Percentiles rank a stretch among this genome's conserved stretches.
phyloP scores from a whole-genome alignment of 2,797 vertebrate genomes.

The Pelobates cultripes region DNA sequence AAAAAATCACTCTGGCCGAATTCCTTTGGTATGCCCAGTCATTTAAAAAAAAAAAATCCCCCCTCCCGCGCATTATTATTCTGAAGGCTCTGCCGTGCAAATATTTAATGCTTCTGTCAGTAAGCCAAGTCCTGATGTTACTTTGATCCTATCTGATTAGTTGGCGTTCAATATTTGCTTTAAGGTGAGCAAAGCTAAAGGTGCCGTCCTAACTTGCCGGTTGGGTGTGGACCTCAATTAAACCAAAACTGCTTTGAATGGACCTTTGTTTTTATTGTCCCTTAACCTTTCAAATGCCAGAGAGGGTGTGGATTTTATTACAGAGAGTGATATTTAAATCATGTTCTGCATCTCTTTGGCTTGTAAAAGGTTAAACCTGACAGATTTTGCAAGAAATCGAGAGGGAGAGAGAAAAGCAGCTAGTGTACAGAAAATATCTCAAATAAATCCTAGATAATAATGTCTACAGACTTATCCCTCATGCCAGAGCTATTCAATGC shows the following conservation, averaged over 20 bases:
- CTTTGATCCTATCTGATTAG: conserved; percentile 49
- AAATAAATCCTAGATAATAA: conserved; percentile 6
- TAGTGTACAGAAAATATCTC: background rate
- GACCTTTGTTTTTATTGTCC: conserved; percentile 44
- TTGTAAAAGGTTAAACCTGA: background rate
- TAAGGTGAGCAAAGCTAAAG: conserved; percentile 39
- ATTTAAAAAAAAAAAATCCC: background rate
- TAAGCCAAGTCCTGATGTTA: conserved; percentile 41
- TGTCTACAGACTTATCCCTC: background rate
- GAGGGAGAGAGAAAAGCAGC: background rate
- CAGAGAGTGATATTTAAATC: background rate
- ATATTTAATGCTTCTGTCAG: conserved; percentile 41
- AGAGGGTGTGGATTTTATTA: background rate
- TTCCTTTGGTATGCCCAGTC: background rate
- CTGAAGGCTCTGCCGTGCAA: conserved; percentile 31
- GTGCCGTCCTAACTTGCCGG: conserved; percentile 37
- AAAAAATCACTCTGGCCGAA: background rate
- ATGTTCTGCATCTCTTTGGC: background rate
- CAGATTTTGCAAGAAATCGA: background rate
- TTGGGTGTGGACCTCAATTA: conserved; percentile 21
- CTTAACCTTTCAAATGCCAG: background rate
- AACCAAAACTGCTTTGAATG: conserved; percentile 32
- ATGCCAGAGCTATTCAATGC: conserved; percentile 1
- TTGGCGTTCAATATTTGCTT: conserved; percentile 46
- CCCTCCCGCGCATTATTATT: conserved; percentile 23